Conservation (phyloP, 2,113 vertebrate genomes). For the Nerophis lumbriciformis region DNA sequence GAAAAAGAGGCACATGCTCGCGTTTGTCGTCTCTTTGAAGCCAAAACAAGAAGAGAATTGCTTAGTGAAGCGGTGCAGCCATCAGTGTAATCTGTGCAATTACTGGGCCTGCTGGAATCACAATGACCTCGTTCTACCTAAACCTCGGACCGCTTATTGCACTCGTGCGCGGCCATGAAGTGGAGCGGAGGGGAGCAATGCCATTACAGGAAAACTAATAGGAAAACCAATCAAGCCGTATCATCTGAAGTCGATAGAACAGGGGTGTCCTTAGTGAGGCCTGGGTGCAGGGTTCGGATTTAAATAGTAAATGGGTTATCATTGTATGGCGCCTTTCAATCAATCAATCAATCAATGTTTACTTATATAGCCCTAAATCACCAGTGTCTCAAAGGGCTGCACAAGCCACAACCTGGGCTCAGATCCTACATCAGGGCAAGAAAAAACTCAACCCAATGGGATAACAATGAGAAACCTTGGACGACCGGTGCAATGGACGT, state of each 20-base stretch:
- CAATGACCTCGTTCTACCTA: slow-evolving; percentile 23
- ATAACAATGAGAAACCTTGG: too few relatives aligned
- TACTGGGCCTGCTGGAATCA: slow-evolving; percentile 37
- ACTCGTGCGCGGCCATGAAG: slow-evolving; percentile 6
- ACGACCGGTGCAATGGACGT: too few relatives aligned
- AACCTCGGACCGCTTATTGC: slow-evolving; percentile 6
- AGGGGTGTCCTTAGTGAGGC: too few relatives aligned
- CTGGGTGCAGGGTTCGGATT: too few relatives aligned
- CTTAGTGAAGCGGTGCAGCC: slow-evolving; percentile 21
- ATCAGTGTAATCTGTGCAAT: slow-evolving; percentile 55
- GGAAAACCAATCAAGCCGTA: slow-evolving; percentile 15
- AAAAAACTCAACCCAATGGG: too few relatives aligned
- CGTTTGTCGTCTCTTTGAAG: slow-evolving; percentile 17
- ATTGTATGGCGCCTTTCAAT: too few relatives aligned
- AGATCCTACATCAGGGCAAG: too few relatives aligned
- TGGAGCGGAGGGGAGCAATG: slow-evolving; percentile 10
- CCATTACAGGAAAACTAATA: slow-evolving; percentile 33
- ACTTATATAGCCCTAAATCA: too few relatives aligned
- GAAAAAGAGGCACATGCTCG: slow-evolving; percentile 14
- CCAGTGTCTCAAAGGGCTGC: too few relatives aligned
- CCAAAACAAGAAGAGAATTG: slow-evolving; percentile 50
- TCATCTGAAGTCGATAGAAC: neutral
- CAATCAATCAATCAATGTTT: too few relatives aligned
- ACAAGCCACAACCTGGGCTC: too few relatives aligned
- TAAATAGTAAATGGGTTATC: too few relatives aligned